Evolutionary conservation across 2,888 invertebrate genomes (phyloP).

Genomic region (Tinea trinotella): DNA sequence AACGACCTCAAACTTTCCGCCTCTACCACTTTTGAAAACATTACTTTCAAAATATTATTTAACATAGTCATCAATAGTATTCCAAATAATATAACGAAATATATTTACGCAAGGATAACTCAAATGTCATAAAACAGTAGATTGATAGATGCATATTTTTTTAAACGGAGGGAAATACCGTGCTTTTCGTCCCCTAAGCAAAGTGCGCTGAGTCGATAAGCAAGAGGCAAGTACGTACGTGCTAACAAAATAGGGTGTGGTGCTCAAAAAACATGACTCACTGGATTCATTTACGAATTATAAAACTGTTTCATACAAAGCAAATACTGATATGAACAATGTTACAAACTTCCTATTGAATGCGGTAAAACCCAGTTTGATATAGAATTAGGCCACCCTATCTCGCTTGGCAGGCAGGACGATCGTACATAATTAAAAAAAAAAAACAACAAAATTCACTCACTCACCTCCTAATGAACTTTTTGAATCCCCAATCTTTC

Average conservation of each 20-base stretch:
- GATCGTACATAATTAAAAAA: background rate
- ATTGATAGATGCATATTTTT: too few species aligned
- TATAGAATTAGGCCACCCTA: background rate
- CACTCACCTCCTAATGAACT: constrained; percentile 88
- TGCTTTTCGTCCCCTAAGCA: background rate
- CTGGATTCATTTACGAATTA: background rate
- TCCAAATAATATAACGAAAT: too few species aligned
- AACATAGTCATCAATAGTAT: too few species aligned
- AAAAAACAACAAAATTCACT: background rate
- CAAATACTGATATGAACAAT: background rate
- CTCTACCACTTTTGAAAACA: too few species aligned
- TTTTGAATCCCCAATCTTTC: constrained; percentile 99
- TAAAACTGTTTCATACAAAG: background rate
- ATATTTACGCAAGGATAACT: too few species aligned
- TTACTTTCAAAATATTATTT: too few species aligned
- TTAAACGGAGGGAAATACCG: background rate
- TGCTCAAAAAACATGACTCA: constrained; percentile 5
- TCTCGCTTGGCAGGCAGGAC: background rate
- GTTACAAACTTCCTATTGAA: background rate
- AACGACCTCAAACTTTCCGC: too few species aligned
- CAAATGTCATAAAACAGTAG: too few species aligned
- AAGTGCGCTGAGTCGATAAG: constrained; percentile 9
- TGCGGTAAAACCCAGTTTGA: background rate
- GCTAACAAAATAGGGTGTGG: constrained; percentile 13
- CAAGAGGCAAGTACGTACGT: constrained; percentile 6